These are phyloP conservation scores for Lepas anatifera DNA, from an alignment of 2,888 invertebrate genomes.

Conservation along the genomic window DNA sequence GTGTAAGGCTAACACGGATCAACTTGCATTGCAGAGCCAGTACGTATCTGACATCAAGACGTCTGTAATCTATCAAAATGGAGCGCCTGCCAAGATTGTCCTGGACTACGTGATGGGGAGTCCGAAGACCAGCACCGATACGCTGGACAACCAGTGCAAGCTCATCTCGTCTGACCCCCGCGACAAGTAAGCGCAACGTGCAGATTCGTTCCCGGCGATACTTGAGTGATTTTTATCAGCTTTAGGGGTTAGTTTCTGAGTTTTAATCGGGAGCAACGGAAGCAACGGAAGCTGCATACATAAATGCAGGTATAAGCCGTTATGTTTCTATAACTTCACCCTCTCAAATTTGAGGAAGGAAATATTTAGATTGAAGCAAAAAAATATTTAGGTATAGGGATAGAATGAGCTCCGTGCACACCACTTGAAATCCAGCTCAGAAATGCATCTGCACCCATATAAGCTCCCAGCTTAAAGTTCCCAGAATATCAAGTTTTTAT, in stretches of 20 bases:
- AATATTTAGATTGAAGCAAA: not conserved
- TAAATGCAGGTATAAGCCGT: not conserved
- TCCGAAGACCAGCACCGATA: constrained; percentile 32
- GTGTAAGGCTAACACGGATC: too few species aligned
- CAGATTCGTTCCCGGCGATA: too few species aligned
- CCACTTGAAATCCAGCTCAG: too few species aligned
- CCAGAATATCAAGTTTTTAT: too few species aligned
- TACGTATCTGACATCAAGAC: constrained; percentile 73
- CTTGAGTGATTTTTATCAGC: too few species aligned
- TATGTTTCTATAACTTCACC: not conserved
- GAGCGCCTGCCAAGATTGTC: constrained; percentile 61
- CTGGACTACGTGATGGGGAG: constrained; percentile 59
- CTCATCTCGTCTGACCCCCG: not conserved
- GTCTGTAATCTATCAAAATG: constrained; percentile 64
- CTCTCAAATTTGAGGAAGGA: not conserved
- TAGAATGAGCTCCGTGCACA: too few species aligned
- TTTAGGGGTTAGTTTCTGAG: not conserved
- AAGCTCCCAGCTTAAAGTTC: too few species aligned
- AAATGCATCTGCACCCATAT: too few species aligned
- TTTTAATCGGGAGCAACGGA: not conserved
- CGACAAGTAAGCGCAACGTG: constrained; percentile 1
- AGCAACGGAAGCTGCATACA: not conserved
- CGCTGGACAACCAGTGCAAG: constrained; percentile 31
- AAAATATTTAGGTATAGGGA: too few species aligned
- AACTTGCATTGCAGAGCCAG: constrained; percentile 53